Evolutionary conservation across 1,140 invertebrate species (phyloP).

Genomic region (Aricia agestis): DNA sequence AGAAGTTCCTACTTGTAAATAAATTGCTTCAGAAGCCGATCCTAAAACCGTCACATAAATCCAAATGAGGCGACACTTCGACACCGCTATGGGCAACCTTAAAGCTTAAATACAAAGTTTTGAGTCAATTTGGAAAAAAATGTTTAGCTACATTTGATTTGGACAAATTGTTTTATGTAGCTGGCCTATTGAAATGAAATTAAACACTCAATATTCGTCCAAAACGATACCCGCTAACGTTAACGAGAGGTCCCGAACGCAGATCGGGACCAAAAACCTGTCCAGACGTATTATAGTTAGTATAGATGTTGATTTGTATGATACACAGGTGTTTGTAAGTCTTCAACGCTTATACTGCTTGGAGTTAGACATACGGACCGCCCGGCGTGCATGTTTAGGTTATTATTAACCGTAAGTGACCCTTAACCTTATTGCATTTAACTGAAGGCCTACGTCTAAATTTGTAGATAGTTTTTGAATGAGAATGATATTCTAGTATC

Average conservation of each 20-base stretch:
- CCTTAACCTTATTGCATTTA: slow-evolving; percentile 56
- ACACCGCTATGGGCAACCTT: not conserved
- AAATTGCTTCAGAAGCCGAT: slow-evolving; percentile 1
- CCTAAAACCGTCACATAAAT: not conserved
- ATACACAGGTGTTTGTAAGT: not conserved
- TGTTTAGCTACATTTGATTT: slow-evolving; percentile 9
- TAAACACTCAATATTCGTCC: not conserved
- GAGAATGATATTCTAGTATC: slow-evolving; percentile 36
- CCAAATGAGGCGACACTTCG: not conserved
- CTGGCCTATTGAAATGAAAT: not conserved
- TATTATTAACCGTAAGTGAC: slow-evolving; percentile 29
- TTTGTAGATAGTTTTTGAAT: slow-evolving; percentile 35
- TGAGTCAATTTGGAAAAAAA: not conserved
- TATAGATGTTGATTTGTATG: not conserved
- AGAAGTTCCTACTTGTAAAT: slow-evolving; percentile 11
- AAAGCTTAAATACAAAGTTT: not conserved
- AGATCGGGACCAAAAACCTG: not conserved
- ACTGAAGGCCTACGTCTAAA: slow-evolving; percentile 59
- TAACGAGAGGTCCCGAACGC: not conserved
- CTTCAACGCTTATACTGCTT: not conserved
- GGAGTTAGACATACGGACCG: not conserved
- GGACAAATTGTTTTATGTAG: not conserved
- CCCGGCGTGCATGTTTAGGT: not conserved
- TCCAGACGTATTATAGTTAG: not conserved
- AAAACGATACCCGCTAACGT: not conserved